Evolutionary conservation across 2,113 vertebrate genomes (phyloP), one percentile per base, ranked within the genome.

Genomic region (Sander vitreus): DNA sequence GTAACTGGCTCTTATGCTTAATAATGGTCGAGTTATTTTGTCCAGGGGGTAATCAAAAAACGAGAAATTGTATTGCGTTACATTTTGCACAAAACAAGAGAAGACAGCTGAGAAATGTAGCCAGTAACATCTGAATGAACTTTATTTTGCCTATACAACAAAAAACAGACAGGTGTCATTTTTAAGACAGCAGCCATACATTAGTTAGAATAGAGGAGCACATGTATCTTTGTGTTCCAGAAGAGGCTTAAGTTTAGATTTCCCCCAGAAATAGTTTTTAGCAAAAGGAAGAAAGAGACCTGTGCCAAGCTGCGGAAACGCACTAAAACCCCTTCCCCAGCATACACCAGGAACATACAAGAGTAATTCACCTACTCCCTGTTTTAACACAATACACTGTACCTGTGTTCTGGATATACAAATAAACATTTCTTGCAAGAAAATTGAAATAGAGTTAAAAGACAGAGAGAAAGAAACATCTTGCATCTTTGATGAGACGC

Each of bases 61-160:
- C 2, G 0, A 43, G 8, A 53, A 45, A 6, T 2, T 57, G 1
- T 47, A 18, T 25, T 19, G 15, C 1, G 11, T 36, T 50, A 23
- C 23, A 27, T 30, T 76, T 64, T 16, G 30, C 39, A 47, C 7
- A 14, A 66, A 60, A 65, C 15, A 21, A 47, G 70, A 27, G 7
- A 64, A 51, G 60, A 78, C 5, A 55, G 15, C 5, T 21, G 53
- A 39, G 10, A 9, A 30, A 25, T 18, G 33, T 64, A 58, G 62
- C 12, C 48, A 21, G 69, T 66, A 80, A 63, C 57, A 82, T 70
- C 43, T 79, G 67, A 68, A 84, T 55, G 15, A 84, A 78, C 39
- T 88, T 85, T 90, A 91, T 90, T 88, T 84, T 60, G 43, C 30
- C 36, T 60, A 58, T 18, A 75, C 15, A 76, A 27, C 12, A 76